A percentile compares a stretch with the other conserved stretches of the same genome.
These are phyloP conservation scores for Arion vulgaris DNA, from an alignment of 1,140 invertebrate species.

Conservation along the genomic window DNA sequence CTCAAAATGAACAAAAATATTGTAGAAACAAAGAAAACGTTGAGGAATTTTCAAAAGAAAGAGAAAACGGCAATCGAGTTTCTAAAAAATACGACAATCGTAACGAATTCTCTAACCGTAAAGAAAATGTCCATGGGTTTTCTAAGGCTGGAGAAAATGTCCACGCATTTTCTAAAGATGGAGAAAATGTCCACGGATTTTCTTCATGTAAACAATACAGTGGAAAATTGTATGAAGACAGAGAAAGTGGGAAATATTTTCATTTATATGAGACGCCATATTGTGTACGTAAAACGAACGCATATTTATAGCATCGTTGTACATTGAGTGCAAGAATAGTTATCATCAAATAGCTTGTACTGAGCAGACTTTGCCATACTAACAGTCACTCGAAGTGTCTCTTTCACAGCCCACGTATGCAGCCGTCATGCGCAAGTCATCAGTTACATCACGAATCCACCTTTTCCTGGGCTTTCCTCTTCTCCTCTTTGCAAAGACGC, in stretches of 20 bases:
- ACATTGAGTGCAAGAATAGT: no score
- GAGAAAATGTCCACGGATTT: not conserved
- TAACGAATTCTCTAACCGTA: not conserved
- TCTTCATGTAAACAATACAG: no score
- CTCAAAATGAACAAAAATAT: not conserved
- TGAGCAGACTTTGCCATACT: no score
- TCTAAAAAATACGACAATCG: not conserved
- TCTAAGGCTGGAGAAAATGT: no score
- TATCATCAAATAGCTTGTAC: no score
- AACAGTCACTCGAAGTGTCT: no score
- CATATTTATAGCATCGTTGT: constrained; percentile 1
- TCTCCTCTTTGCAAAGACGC: no score
- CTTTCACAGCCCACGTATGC: no score
- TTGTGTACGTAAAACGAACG: not conserved
- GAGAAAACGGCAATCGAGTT: not conserved
- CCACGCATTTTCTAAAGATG: not conserved
- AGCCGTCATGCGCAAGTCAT: no score
- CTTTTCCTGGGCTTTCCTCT: no score
- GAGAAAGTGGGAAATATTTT: not conserved
- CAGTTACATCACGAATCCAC: no score
- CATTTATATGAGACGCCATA: not conserved
- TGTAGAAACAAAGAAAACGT: not conserved
- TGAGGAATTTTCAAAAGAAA: not conserved
- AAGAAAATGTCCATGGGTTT: not conserved
- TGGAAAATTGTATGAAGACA: no score